Conservation (phyloP, 2,888 invertebrate species). For the Dascillus cervinus region DNA sequence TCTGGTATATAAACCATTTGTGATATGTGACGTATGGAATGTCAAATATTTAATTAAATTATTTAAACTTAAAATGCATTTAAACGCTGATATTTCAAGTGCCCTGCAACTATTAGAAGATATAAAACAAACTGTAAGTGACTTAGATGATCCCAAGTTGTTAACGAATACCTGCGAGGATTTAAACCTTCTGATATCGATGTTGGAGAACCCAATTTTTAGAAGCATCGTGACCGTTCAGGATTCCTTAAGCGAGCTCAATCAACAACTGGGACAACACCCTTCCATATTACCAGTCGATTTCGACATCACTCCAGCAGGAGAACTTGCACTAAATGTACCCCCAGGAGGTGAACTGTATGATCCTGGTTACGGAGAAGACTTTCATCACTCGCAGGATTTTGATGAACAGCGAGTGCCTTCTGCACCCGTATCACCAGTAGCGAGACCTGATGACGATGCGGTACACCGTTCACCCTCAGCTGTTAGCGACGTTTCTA, state of each 20-base stretch:
- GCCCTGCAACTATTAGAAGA: conserved; percentile 84
- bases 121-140: conserved; percentile 78
- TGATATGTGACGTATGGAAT: too few relatives aligned
- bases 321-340: conserved; percentile 58
- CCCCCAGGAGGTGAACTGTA: conserved; percentile 52
- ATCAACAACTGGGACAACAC: conserved; percentile 80
- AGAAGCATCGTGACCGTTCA: conserved; percentile 84
- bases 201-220: conserved; percentile 85
- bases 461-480: conserved; percentile 51
- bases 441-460: conserved; percentile 44
- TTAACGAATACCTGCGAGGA: conserved; percentile 70
- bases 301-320: conserved; percentile 81
- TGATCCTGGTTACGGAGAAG: conserved; percentile 47
- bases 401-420: conserved; percentile 73
- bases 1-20: too few relatives aligned
- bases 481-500: conserved; percentile 59
- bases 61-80: conserved; percentile 40
- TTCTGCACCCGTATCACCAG: conserved; percentile 64
- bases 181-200: conserved; percentile 71
- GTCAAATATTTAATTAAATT: conserved; percentile 1
- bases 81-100: conserved; percentile 73
- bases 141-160: conserved; percentile 74
- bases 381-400: conserved; percentile 46
- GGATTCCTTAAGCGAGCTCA: conserved; percentile 82
- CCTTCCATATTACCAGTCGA: conserved; percentile 89